Evolutionary conservation across 2,888 invertebrate species (phyloP).

Genomic region (Dermolepida albohirtum): DNA sequence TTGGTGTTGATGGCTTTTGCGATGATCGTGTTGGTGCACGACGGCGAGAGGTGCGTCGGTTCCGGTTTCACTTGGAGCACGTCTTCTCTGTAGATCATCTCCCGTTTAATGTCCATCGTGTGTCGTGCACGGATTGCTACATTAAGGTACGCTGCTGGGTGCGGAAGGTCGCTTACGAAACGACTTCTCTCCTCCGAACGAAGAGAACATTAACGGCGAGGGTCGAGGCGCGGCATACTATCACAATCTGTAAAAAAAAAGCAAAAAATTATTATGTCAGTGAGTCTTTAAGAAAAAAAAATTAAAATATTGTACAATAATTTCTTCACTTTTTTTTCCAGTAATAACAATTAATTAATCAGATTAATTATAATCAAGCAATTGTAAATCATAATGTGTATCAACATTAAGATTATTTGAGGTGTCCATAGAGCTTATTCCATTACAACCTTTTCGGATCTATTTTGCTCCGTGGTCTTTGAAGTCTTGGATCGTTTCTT

Average conservation of each 20-base stretch:
- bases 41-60: slow-evolving; percentile 61
- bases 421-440: too few relatives aligned
- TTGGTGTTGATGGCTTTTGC: slow-evolving; percentile 53
- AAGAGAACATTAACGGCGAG: slow-evolving; percentile 54
- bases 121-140: slow-evolving; percentile 37
- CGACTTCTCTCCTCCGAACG: slow-evolving; percentile 40
- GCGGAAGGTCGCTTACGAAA: slow-evolving; percentile 20
- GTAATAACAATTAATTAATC: too few relatives aligned
- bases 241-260: slow-evolving; percentile 55
- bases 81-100: slow-evolving; percentile 71
- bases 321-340: too few relatives aligned
- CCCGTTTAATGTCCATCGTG: slow-evolving; percentile 74
- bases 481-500: too few relatives aligned
- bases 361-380: too few relatives aligned
- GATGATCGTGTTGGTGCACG: slow-evolving; percentile 52
- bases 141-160: slow-evolving; percentile 37
- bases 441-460: too few relatives aligned
- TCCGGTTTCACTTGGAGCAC: slow-evolving; percentile 66
- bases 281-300: too few relatives aligned
- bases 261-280: too few relatives aligned
- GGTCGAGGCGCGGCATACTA: slow-evolving; percentile 61
- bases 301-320: too few relatives aligned
- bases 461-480: too few relatives aligned
- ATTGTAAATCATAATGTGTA: too few relatives aligned
- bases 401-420: too few relatives aligned